Evolutionary conservation across 2,113 vertebrate genomes (phyloP).

Genomic region (Butastur rufipennis): DNA sequence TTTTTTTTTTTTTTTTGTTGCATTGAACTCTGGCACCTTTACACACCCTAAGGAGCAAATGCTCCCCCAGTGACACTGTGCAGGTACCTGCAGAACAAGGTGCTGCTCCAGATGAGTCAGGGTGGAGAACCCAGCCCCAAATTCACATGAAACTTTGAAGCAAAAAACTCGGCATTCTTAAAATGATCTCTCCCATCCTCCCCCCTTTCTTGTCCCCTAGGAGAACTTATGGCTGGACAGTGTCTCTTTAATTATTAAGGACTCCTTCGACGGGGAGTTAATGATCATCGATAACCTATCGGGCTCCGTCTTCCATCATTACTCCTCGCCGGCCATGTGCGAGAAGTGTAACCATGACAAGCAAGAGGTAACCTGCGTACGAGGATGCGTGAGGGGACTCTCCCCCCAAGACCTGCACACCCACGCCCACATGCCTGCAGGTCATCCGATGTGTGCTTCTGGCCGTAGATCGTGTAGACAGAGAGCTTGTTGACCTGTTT

Average conservation of each 20-base stretch:
- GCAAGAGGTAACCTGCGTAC: conserved; percentile 85
- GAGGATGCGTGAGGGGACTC: conserved; percentile 51
- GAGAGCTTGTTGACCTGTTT: not conserved
- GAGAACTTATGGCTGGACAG: conserved; percentile 99
- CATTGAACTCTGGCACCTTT: conserved; percentile 13
- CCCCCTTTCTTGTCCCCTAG: conserved; percentile 85
- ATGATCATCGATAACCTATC: conserved; percentile 99
- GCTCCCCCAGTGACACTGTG: not conserved
- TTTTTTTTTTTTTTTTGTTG: not conserved
- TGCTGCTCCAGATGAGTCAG: conserved; percentile 45
- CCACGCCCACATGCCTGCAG: not conserved
- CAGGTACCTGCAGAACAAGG: conserved; percentile 24
- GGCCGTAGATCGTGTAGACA: not conserved
- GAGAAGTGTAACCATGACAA: conserved; percentile 89
- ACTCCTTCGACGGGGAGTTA: conserved; percentile 97
- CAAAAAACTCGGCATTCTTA: conserved; percentile 45
- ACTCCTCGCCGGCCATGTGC: conserved; percentile 89
- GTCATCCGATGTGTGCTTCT: not conserved
- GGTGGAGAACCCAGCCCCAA: conserved; percentile 43
- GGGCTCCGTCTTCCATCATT: conserved; percentile 98
- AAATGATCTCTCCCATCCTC: conserved; percentile 77
- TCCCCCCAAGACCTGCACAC: conserved; percentile 1
- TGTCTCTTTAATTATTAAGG: conserved; percentile 99
- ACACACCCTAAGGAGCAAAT: not conserved
- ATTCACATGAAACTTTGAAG: conserved; percentile 48